These are phyloP conservation scores for Uromys caudimaculatus DNA, from an alignment of 2,797 vertebrate species.

Conservation along the genomic window DNA sequence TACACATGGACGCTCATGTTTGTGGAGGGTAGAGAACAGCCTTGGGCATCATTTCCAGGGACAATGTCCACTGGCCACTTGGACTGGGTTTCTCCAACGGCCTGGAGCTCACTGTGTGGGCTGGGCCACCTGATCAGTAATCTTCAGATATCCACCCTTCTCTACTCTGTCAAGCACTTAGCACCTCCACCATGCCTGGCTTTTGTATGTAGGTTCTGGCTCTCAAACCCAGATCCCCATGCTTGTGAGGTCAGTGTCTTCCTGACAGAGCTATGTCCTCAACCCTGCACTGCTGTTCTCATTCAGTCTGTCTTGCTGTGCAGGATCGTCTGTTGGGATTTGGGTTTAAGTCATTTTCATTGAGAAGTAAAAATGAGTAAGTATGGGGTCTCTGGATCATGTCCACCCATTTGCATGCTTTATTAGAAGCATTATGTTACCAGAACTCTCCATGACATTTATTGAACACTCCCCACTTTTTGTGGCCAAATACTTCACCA, in stretches of 20 bases:
- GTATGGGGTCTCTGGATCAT: background rate
- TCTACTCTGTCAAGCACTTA: background rate
- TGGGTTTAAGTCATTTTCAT: slow-evolving; percentile 33
- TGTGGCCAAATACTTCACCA: background rate
- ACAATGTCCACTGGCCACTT: background rate
- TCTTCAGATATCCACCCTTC: background rate
- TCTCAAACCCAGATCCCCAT: background rate
- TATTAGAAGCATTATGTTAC: slow-evolving; percentile 24
- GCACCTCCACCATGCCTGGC: background rate
- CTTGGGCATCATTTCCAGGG: background rate
- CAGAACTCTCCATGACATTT: slow-evolving; percentile 45
- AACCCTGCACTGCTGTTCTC: background rate
- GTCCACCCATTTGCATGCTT: slow-evolving; percentile 12
- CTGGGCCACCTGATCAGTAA: background rate
- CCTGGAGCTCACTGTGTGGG: background rate
- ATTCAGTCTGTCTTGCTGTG: background rate
- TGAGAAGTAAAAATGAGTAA: slow-evolving; percentile 26
- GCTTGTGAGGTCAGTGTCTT: background rate
- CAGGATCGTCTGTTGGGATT: background rate
- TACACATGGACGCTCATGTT: background rate
- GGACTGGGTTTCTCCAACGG: background rate
- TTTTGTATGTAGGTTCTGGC: background rate
- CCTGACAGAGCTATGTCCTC: no score
- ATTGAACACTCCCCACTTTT: background rate
- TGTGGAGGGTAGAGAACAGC: background rate